Base-by-base conservation (phyloP, 1,140 invertebrate genomes). In the Druon quercuslanigerum region DNA sequence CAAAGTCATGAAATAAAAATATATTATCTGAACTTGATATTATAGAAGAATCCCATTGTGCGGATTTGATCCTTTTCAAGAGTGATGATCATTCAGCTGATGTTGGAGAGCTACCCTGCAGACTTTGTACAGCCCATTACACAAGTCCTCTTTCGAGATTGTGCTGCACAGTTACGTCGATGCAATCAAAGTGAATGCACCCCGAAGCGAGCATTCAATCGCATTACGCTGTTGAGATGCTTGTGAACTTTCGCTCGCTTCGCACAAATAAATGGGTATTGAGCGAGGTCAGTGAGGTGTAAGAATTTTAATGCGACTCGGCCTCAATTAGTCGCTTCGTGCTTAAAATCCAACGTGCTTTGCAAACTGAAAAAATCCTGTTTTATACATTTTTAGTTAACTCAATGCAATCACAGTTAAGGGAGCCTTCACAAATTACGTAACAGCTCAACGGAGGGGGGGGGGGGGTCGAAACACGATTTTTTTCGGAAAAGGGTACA, bases 221-320 rank as follows among this genome's bases (percentile, higher is more conserved):
- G 56, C 19, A 57, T 57, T 57, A 57, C 56, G 25, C 19, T 20
- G 56, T 57, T 20, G 56, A 57, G 56, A 57, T 57, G 56, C 25
- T 57, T 57, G 56, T 57, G 56, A 57, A 57, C 56, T 57, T 57
- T 57, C 56, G 56, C 56, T 57, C 19, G 56, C 56, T 57, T 57
- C 56, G 17, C 25, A 57, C 56, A 57, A 57, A 57, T 57, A 57
- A 57, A 57, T 20, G 56, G 56, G 56, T 57, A 57, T 57, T 57
- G 56, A 57, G 56, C 56, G 56, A 57, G 56, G 56, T 57, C 56
- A 57, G 56, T 57, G 56, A 57, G 56, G 56, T 57, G 56, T 20
- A 57, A 57, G 56, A 57, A 57, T 57, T 57, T 57, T 57, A 57
- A 57, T 57, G 56, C 56, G 56, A 57, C 56, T 57, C 56, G 56